Conservation (phyloP, 2,797 vertebrate species). For the Allobates femoralis region DNA sequence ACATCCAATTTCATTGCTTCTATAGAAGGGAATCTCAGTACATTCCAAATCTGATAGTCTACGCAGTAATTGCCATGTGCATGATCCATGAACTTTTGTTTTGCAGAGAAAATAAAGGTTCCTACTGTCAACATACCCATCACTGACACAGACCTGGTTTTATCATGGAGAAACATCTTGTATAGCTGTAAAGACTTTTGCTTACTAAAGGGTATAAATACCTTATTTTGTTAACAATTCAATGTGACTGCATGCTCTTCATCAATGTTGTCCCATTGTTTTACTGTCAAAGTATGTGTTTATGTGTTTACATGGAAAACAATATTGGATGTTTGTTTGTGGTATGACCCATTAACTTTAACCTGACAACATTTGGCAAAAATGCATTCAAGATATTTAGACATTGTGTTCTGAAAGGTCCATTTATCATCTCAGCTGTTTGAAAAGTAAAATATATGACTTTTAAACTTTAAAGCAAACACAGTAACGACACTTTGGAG, state of each 20-base stretch:
- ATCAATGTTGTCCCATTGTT: slow-evolving; percentile 41
- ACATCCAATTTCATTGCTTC: too few relatives aligned
- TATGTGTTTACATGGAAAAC: slow-evolving; percentile 38
- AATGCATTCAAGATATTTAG: slow-evolving; percentile 37
- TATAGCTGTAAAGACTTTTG: slow-evolving; percentile 10
- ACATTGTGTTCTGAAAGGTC: not conserved
- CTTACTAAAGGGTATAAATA: slow-evolving; percentile 15
- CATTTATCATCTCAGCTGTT: not conserved
- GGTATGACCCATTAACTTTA: slow-evolving; percentile 33
- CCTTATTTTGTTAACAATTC: slow-evolving; percentile 20
- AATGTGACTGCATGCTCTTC: slow-evolving; percentile 36
- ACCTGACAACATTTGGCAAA: slow-evolving; percentile 32
- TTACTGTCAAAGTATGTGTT: slow-evolving; percentile 26
- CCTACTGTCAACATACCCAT: not conserved
- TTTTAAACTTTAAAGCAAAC: not conserved
- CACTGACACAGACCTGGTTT: not conserved
- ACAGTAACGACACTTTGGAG: not conserved
- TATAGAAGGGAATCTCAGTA: not conserved
- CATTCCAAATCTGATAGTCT: not conserved
- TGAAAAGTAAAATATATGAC: slow-evolving; percentile 17
- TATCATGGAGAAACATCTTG: slow-evolving; percentile 2
- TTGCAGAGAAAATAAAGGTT: not conserved
- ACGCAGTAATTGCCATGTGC: not conserved
- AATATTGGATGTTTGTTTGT: slow-evolving; percentile 45
- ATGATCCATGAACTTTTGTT: not conserved